A percentile compares a stretch with the other conserved stretches of the same genome.
Evolutionary conservation across 2,113 vertebrate species (phyloP).

Genomic region (Rallus limicola): DNA sequence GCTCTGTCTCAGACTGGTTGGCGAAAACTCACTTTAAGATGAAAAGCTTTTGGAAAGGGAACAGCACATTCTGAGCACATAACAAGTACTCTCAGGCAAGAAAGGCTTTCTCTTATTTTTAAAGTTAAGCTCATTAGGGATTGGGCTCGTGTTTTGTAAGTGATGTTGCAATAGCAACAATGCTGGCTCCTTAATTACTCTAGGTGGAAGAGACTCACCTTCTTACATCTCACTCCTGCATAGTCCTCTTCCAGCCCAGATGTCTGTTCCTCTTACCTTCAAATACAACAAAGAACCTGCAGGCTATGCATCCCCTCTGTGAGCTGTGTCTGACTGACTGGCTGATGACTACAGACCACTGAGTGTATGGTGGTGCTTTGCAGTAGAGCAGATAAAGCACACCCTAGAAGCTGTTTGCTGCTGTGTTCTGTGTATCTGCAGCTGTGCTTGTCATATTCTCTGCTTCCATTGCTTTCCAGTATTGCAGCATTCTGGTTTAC

Average conservation of each 20-base stretch:
- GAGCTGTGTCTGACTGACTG: background rate
- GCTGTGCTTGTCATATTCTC: background rate
- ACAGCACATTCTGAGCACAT: slow-evolving; percentile 57
- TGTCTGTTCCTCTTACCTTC: background rate
- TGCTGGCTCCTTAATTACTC: background rate
- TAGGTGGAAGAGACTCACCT: slow-evolving; percentile 6
- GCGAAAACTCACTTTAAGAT: slow-evolving; percentile 36
- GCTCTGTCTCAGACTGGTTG: background rate
- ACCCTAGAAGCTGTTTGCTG: background rate
- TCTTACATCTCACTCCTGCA: background rate
- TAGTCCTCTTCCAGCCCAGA: background rate
- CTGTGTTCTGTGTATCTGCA: background rate
- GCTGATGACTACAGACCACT: background rate
- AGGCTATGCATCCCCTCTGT: background rate
- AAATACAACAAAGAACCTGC: background rate
- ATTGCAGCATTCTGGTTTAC: background rate
- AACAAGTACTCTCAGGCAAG: slow-evolving; percentile 41
- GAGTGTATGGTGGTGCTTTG: background rate
- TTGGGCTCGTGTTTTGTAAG: slow-evolving; percentile 28
- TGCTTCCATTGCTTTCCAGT: background rate
- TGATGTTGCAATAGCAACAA: slow-evolving; percentile 43
- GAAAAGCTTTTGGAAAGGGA: slow-evolving; percentile 65
- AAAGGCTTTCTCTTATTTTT: slow-evolving; percentile 44
- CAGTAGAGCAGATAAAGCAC: background rate
- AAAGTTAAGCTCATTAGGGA: slow-evolving; percentile 59